Conservation (phyloP, 2,888 invertebrate genomes). For the Pemphredon lugubris region DNA sequence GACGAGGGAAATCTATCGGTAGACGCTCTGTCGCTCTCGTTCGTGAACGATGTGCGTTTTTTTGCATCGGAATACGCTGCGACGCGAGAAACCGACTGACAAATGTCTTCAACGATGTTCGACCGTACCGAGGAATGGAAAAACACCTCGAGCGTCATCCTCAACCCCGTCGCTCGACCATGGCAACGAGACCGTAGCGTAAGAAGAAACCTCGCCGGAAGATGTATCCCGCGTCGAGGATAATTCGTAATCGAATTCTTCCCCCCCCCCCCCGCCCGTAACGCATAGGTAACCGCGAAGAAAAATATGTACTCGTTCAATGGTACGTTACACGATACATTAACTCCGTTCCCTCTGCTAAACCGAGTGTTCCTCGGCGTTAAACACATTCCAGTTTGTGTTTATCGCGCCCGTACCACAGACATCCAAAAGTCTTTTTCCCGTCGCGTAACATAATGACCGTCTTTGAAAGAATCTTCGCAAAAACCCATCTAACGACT, state of each 20-base stretch:
- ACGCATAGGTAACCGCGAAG: no score
- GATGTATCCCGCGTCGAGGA: slow-evolving; percentile 35
- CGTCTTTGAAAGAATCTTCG: no score
- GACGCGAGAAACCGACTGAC: slow-evolving; percentile 45
- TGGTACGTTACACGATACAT: no score
- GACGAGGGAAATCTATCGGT: background rate
- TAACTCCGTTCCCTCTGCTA: no score
- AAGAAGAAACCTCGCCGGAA: slow-evolving; percentile 60
- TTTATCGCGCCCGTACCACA: no score
- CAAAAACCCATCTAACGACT: no score
- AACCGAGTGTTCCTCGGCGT: no score
- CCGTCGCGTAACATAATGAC: no score
- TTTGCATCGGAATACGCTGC: background rate
- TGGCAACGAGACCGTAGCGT: slow-evolving; percentile 53
- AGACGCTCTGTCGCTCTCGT: background rate
- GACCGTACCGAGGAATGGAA: slow-evolving; percentile 50
- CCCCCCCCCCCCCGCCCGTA: no score
- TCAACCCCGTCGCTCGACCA: slow-evolving; percentile 57
- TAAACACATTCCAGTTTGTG: no score
- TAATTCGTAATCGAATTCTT: background rate
- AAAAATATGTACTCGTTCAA: no score
- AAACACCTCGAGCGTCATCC: slow-evolving; percentile 55
- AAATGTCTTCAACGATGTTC: slow-evolving; percentile 49
- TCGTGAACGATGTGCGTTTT: background rate
- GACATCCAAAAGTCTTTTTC: no score